These are phyloP conservation scores for Drosophila mojavensis DNA, from an alignment of 1,140 invertebrate species.

Conservation along the genomic window DNA sequence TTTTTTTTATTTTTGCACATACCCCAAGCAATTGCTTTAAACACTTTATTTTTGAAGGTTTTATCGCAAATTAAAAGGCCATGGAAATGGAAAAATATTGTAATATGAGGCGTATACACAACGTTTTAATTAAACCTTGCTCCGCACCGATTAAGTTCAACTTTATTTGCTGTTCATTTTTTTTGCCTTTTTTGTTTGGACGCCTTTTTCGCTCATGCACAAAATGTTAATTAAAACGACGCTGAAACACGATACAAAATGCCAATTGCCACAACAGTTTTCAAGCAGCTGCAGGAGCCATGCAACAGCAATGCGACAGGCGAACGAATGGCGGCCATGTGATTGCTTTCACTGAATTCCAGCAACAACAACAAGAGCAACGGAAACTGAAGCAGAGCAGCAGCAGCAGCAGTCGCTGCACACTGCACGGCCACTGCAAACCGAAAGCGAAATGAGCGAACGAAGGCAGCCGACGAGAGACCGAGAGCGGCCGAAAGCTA, in stretches of 20 bases:
- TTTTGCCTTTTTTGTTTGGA: slow-evolving; percentile 1
- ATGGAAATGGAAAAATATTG: background rate
- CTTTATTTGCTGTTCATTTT: slow-evolving; percentile 6
- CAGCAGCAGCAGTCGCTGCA: slow-evolving; percentile 22
- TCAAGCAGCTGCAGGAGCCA: slow-evolving; percentile 8
- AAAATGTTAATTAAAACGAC: slow-evolving; percentile 73
- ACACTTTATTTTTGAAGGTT: background rate
- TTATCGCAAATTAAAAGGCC: no score
- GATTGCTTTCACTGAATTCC: slow-evolving; percentile 47
- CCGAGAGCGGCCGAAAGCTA: background rate
- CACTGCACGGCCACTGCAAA: slow-evolving; percentile 55
- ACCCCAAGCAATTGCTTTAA: no score
- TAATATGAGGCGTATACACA: slow-evolving; percentile 26
- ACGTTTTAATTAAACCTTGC: slow-evolving; percentile 67
- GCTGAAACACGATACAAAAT: slow-evolving; percentile 1
- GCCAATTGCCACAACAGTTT: slow-evolving; percentile 35
- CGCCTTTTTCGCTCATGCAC: slow-evolving; percentile 30
- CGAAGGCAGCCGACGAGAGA: slow-evolving; percentile 4
- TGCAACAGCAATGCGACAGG: slow-evolving; percentile 56
- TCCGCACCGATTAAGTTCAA: slow-evolving; percentile 17
- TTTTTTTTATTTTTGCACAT: no score
- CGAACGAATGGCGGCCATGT: slow-evolving; percentile 70
- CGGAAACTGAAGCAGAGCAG: no score
- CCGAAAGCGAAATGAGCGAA: slow-evolving; percentile 11
- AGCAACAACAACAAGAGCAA: slow-evolving; percentile 1